A percentile compares a stretch with the other conserved stretches of the same genome.
Evolutionary conservation across 2,797 vertebrate species (phyloP).

Genomic region (Sciurus carolinensis): DNA sequence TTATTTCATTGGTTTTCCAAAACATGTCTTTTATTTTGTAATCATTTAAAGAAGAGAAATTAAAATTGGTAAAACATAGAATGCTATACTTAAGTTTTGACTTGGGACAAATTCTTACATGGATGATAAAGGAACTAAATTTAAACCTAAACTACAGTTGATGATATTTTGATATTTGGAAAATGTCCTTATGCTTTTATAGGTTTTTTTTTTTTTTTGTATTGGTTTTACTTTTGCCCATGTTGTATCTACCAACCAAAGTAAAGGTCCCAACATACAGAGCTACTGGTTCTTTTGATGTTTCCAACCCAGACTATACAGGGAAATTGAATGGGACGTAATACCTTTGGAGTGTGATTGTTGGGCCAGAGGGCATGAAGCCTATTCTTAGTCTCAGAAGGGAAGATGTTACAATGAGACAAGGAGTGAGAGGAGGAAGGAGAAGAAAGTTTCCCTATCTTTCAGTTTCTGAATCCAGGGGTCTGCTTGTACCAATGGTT

Average conservation of each 20-base stretch:
- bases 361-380: background rate
- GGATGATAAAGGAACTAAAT: background rate
- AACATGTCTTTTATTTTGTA: conserved; percentile 10
- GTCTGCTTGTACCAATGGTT: background rate
- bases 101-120: conserved; percentile 6
- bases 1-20: background rate
- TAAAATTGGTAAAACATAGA: background rate
- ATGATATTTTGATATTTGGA: conserved; percentile 40
- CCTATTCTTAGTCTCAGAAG: background rate
- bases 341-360: background rate
- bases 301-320: background rate
- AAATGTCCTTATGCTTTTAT: background rate
- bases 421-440: background rate
- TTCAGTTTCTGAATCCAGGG: background rate
- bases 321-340: background rate
- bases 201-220: background rate
- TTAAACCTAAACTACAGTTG: conserved; percentile 41
- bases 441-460: background rate
- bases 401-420: background rate
- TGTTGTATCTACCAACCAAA: background rate
- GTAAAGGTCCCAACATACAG: background rate
- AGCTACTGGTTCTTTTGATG: background rate
- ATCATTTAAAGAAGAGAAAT: conserved; percentile 39
- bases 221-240: background rate
- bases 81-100: conserved; percentile 19